phyloP scores from a whole-genome alignment of 2,797 vertebrate species.

The Chromobotia macracanthus region DNA sequence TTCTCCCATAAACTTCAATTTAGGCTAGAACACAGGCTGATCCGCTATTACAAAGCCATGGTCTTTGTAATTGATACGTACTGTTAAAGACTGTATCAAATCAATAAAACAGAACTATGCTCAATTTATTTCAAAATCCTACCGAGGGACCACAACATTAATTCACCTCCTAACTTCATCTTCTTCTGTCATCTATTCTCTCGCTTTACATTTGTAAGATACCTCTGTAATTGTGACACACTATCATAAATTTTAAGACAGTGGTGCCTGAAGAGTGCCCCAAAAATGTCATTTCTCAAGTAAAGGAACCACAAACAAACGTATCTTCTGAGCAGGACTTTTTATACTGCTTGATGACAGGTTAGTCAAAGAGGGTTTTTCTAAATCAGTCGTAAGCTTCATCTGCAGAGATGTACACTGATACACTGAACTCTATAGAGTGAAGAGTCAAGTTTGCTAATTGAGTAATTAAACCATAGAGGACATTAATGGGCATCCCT shows the following conservation, averaged over 20 bases:
- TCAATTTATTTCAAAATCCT: not conserved
- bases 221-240: not conserved
- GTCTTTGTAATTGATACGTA: not conserved
- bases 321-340: not conserved
- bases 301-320: not conserved
- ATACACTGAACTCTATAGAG: not conserved
- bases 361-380: not conserved
- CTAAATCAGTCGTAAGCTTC: not conserved
- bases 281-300: not conserved
- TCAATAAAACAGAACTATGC: not conserved
- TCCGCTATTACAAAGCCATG: not conserved
- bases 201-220: not conserved
- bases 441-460: not conserved
- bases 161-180: not conserved
- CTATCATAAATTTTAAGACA: not conserved
- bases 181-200: not conserved
- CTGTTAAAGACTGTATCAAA: not conserved
- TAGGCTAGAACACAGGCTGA: not conserved
- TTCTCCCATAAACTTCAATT: not conserved
- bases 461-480: not conserved
- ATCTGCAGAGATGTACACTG: not conserved
- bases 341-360: not conserved
- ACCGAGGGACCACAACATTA: not conserved
- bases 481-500: not conserved
- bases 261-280: constrained; percentile 1